Conservation (phyloP, 2,113 vertebrate species). For the Microtus ochrogaster region DNA sequence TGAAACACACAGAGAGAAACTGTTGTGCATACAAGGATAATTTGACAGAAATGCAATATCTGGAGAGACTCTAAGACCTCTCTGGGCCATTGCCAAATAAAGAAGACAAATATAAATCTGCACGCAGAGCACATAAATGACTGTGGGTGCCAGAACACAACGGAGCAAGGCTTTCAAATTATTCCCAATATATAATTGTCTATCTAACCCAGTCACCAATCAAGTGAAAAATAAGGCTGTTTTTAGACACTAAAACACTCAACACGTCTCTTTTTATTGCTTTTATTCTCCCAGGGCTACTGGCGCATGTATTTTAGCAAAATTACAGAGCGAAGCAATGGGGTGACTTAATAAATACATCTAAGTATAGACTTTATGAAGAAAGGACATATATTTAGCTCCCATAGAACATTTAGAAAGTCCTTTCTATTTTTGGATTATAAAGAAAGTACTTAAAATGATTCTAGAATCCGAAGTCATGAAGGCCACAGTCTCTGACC, state of each 20-base stretch:
- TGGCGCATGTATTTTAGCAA: constrained; percentile 13
- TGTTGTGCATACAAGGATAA: constrained; percentile 40
- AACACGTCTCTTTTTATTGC: constrained; percentile 1
- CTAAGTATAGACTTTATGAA: neutral
- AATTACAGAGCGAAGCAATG: constrained; percentile 11
- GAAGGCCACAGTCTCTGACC: neutral
- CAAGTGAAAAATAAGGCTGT: constrained; percentile 33
- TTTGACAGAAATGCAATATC: constrained; percentile 65
- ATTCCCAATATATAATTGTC: constrained; percentile 58
- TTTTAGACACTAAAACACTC: constrained; percentile 33
- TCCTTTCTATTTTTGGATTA: neutral
- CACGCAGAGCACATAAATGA: constrained; percentile 11
- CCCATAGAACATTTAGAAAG: neutral
- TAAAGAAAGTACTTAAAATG: constrained; percentile 12
- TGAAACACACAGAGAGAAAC: constrained; percentile 52
- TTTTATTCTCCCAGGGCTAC: neutral
- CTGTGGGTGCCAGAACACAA: constrained; percentile 1
- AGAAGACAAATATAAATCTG: constrained; percentile 51
- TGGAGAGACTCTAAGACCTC: constrained; percentile 45
- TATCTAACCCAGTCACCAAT: constrained; percentile 41
- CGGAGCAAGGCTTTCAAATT: constrained; percentile 37
- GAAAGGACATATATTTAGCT: constrained; percentile 8
- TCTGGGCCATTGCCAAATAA: constrained; percentile 58
- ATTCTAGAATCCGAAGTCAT: neutral
- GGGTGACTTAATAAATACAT: constrained; percentile 1